Percentiles rank a stretch among this genome's conserved stretches.
Conservation (phyloP, 2,113 vertebrate species). For the Pelmatolapia mariae region DNA sequence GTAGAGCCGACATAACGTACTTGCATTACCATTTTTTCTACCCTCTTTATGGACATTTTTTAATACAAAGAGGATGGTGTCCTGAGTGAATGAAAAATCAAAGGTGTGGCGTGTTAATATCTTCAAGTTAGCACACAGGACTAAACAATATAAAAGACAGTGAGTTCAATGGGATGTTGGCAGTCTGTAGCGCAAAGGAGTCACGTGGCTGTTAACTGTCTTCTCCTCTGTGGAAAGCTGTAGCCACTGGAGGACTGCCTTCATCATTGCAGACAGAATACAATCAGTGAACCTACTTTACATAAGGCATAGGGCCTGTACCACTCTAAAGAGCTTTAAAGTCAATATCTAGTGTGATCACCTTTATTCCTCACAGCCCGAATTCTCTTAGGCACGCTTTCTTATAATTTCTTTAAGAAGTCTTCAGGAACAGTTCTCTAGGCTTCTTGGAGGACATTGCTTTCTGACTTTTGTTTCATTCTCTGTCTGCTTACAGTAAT, state of each 20-base stretch:
- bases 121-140: conserved; percentile 53
- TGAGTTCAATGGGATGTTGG: conserved; percentile 62
- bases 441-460: background rate
- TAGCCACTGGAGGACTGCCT: conserved; percentile 50
- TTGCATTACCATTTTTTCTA: background rate
- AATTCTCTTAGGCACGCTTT: background rate
- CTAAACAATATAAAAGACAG: conserved; percentile 63
- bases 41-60: conserved; percentile 12
- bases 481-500: background rate
- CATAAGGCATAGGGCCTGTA: background rate
- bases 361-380: background rate
- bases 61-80: conserved; percentile 29
- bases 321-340: background rate
- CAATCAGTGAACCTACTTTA: conserved; percentile 47
- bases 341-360: background rate
- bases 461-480: background rate
- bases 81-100: conserved; percentile 53
- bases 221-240: conserved; percentile 30
- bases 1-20: conserved; percentile 43
- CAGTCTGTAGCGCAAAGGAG: conserved; percentile 31
- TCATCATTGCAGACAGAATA: conserved; percentile 45
- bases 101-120: conserved; percentile 58
- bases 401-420: background rate
- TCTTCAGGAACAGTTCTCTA: background rate
- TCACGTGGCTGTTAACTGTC: conserved; percentile 39